A percentile compares a stretch with the other conserved stretches of the same genome.
phyloP scores from a whole-genome alignment of 2,113 vertebrate species.

The Prionailurus viverrinus region DNA sequence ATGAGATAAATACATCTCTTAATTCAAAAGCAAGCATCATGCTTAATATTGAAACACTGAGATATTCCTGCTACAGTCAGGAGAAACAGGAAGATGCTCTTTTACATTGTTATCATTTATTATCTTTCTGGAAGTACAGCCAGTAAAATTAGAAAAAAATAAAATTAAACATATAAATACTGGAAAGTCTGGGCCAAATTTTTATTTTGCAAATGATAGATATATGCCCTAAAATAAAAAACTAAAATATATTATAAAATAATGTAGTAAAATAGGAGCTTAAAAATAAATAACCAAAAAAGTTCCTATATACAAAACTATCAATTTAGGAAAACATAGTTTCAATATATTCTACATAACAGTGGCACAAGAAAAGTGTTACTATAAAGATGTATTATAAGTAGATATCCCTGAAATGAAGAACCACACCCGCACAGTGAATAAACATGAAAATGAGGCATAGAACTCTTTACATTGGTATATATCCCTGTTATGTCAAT shows the following conservation, averaged over 20 bases:
- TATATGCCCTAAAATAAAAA: neutral
- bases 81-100: neutral
- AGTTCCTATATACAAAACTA: neutral
- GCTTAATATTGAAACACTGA: neutral
- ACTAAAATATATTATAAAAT: neutral
- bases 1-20: neutral
- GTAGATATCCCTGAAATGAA: neutral
- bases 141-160: neutral
- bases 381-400: neutral
- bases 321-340: neutral
- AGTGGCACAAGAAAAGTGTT: neutral
- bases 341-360: neutral
- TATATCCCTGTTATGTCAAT: neutral
- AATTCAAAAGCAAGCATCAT: neutral
- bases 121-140: slow-evolving; percentile 1
- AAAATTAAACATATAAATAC: neutral
- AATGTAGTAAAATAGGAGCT: neutral
- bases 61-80: neutral
- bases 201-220: neutral
- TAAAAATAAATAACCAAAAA: neutral
- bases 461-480: neutral
- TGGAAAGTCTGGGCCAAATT: neutral
- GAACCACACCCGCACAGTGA: neutral
- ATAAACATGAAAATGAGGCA: neutral
- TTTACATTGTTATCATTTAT: neutral